Evolutionary conservation across 2,888 invertebrate species (phyloP), one percentile per base, ranked within the genome.

Genomic region (Pherbina coryleti): DNA sequence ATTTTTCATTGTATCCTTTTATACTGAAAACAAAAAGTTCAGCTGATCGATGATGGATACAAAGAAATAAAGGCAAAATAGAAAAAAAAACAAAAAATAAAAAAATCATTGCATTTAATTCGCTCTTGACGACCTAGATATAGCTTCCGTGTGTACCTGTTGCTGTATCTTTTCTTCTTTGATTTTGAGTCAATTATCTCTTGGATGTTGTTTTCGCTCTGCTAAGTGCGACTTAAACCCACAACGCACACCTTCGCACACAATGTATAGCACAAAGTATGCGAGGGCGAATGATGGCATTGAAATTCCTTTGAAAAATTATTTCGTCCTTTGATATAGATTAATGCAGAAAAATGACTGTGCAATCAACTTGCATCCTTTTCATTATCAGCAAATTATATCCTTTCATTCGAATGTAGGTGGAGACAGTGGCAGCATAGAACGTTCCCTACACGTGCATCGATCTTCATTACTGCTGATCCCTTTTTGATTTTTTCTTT

Each of bases 301-400:
- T 11, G 51, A 44, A 67, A 57, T 57, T 72, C 37, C 19, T 72
- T 72, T 7, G 37, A 72, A 44, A 44, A 60, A 72, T 72, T 14
- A 72, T 22, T 22, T 57, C 72, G 31, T 72, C 55, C 72, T 72
- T 72, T 72, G 60, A 72, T 72, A 34, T n/a, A 25, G 37, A 72
- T 44, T 72, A 72, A 72, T 60, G 37, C 72, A 57, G 57, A 72
- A 72, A 69, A 17, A 57, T 57, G 72, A 72, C 72, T 72, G 19
- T 34, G 57, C 72, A 57, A 57, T 57, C 34, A 57, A 57, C 55
- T 37, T 8, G 55, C 34, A 72, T 72, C 72, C 72, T 57, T 44
- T 53, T 28, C 55, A 57, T 57, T 57, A 72, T 72, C 72, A 37
- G 4, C 28, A 69, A 51, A 44, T 44, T 44, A 44, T 49, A 69